These are phyloP conservation scores for Synergus gifuensis DNA, from an alignment of 2,888 invertebrate genomes.

Conservation along the genomic window DNA sequence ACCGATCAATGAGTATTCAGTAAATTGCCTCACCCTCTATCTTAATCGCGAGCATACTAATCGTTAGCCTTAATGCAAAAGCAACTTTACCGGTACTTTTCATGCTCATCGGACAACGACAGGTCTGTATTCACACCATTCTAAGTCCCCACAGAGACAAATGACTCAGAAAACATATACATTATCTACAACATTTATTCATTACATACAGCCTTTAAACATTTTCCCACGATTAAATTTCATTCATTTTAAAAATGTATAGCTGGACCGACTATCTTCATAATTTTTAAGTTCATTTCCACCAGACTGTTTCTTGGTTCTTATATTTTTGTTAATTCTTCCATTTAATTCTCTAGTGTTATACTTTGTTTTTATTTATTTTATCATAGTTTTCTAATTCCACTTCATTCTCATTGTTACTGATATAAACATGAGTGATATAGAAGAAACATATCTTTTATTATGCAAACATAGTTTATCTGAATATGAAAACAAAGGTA, in stretches of 20 bases:
- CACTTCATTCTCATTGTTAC: not conserved
- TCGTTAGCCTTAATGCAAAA: not conserved
- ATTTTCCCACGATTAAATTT: not conserved
- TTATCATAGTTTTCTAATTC: not conserved
- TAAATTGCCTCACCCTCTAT: slow-evolving; percentile 30
- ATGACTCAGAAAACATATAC: not conserved
- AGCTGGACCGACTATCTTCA: not conserved
- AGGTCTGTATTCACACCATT: slow-evolving; percentile 18
- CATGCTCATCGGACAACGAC: slow-evolving; percentile 7
- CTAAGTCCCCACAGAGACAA: not conserved
- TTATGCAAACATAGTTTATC: not conserved
- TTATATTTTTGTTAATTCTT: no score
- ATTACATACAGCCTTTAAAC: not conserved
- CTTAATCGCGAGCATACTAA: slow-evolving; percentile 2
- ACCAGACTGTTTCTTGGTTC: no score
- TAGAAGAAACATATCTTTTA: not conserved
- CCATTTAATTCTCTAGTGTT: no score
- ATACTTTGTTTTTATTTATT: no score
- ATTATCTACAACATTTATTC: not conserved
- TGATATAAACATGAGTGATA: not conserved
- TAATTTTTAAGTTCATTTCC: not conserved
- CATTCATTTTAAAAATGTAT: not conserved
- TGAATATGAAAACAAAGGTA: not conserved
- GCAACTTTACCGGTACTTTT: slow-evolving; percentile 18
- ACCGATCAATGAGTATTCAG: slow-evolving; percentile 1